Evolutionary conservation across 2,113 vertebrate species (phyloP).

Genomic region (Semnopithecus entellus): DNA sequence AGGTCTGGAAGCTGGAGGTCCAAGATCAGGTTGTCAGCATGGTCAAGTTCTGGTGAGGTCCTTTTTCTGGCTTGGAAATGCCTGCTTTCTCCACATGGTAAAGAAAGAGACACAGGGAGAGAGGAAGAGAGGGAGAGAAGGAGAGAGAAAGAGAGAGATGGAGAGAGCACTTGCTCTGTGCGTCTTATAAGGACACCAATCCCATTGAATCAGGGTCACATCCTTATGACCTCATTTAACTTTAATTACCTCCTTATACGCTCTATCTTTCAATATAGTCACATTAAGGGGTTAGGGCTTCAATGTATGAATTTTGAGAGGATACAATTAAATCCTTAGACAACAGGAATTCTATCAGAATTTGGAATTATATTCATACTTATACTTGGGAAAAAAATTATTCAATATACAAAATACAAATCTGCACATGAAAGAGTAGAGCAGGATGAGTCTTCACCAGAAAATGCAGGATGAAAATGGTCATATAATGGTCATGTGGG

Average conservation of each 20-base stretch:
- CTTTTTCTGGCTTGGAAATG: neutral
- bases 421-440: neutral
- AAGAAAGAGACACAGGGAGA: neutral
- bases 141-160: too few relatives aligned
- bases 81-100: neutral
- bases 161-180: neutral
- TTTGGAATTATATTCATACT: neutral
- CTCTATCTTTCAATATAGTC: neutral
- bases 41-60: neutral
- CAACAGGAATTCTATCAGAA: neutral
- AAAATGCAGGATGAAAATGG: neutral
- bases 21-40: neutral
- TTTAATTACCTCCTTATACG: neutral
- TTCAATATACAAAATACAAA: neutral
- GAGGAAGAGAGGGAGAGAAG: neutral
- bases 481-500: neutral
- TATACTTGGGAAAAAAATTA: slow-evolving; percentile 11
- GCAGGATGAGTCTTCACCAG: neutral
- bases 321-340: neutral
- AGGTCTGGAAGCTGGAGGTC: neutral
- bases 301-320: neutral
- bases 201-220: neutral
- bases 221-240: neutral
- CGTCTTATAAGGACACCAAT: neutral
- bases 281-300: neutral